Evolutionary conservation across 2,797 vertebrate species (phyloP), one percentile per base, ranked within the genome.

Genomic region (Gadopsis bispinosus): DNA sequence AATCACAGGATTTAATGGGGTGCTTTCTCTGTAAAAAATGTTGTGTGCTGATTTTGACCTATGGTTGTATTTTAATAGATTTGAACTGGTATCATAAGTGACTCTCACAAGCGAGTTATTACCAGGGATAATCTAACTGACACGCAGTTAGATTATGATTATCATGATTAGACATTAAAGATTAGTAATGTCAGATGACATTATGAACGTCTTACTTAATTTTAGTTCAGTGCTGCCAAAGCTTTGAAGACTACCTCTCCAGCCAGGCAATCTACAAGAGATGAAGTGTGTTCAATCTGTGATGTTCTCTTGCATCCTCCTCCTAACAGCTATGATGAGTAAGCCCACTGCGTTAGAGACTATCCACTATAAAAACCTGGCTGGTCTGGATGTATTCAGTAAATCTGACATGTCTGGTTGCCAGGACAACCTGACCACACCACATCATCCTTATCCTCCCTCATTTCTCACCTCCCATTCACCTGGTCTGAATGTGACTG

Each of bases 341-440:
- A 75, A 59, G 33, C 16, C 7, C 33, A 58, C 26, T n/a, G 35
- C 13, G 4, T 60, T n/a, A 29, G 29, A 77, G 4, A 51, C 56
- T 3, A 37, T 50, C 26, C 22, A 53, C 54, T 11, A 50, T 26
- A 53, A 65, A 61, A 60, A 45, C 33, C 53, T 37, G 31, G 33
- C 43, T 68, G 26, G 31, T 39, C n/a, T 63, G 54, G 20, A 65
- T 70, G 54, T 59, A 53, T 79, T 75, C 12, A 35, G 47, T 39
- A 56, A 61, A 59, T 67, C n/a, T 53, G 58, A 77, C 74, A 54
- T 4, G 16, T 67, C 76, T 67, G 45, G 80, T 87, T 88, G 66
- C 81, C 70, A 56, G 14, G 86, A 87, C 79, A 92, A 90, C 87
- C 22, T 53, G 17, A 41, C 43, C 35, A 58, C 26, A 26, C 26